Evolutionary conservation across 2,888 invertebrate species (phyloP), one percentile per base, ranked within the genome.

Genomic region (Caenorhabditis sp.): DNA sequence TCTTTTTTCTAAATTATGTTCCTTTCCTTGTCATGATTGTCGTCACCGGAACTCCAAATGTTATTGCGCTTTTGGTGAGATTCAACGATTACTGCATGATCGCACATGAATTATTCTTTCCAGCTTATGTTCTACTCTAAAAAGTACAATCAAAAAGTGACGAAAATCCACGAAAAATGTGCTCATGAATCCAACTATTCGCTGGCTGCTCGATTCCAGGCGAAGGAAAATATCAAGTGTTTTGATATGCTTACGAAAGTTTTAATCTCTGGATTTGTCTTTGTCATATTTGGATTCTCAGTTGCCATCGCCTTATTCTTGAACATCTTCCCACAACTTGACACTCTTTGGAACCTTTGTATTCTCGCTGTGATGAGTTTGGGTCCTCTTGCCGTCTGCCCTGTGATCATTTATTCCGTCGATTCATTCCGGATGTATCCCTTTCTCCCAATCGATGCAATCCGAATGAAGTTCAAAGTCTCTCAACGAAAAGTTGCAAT

Each of bases 131-230:
- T 44, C 28, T 7, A 8, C 19, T 54, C 59, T 8, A 44, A 47
- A 19, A 22, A 28, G 24, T 80, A 73, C 28, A 80, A 80, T 19
- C 28, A 47, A 26, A 35, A 49, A 28, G 28, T 73, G 5, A 70
- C 66, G 0, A 44, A 12, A 24, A 61, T 44, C 6, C 41, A 70
- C 16, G 70, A 66, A 3, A 28, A 58, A 38, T 66, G 38, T 54
- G 38, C 38, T 0, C 63, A 56, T 35, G 38, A 56, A 38, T 59
- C 64, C 2, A 41, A 73, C 4, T 80, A 80, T 64, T 70, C 66
- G 0, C 26, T 80, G 31, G 80, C 80, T n/a, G 73, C 73, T 5
- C 47, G 80, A 47, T 80, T 66, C 24, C 80, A 80, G 38, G 80
- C 80, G 5, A 70, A 73, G 41, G 80, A 80, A n/a, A 80, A 80